Evolutionary conservation across 2,797 vertebrate species (phyloP).

Genomic region (Chrosomus eos): DNA sequence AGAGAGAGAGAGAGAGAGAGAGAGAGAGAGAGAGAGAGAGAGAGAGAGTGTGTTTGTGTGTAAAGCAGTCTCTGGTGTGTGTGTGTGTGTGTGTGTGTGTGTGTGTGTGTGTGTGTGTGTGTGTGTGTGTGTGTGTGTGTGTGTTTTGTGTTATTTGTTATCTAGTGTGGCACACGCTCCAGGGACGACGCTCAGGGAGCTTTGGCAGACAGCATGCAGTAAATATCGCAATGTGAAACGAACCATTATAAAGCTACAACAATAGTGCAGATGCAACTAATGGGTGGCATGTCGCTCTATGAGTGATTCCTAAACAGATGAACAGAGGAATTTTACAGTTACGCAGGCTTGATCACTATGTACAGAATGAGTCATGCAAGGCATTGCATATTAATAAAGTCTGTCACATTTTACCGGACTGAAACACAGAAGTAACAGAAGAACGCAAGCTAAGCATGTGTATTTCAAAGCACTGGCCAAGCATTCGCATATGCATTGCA

Average conservation of each 20-base stretch:
- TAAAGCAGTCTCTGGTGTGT: too few species aligned
- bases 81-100: too few species aligned
- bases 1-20: too few species aligned
- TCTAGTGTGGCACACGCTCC: constrained; percentile 15
- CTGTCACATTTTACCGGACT: neutral
- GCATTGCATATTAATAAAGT: constrained; percentile 1
- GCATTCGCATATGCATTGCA: neutral
- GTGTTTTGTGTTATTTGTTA: constrained; percentile 11
- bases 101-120: too few species aligned
- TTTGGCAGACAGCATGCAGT: constrained; percentile 23
- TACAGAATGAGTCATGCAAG: neutral
- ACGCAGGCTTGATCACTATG: neutral
- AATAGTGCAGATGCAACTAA: constrained; percentile 1
- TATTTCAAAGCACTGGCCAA: neutral
- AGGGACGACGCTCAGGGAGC: neutral
- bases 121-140: neutral
- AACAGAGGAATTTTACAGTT: constrained; percentile 2
- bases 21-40: too few species aligned
- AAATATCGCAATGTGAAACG: constrained; percentile 4
- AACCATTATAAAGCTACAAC: constrained; percentile 8
- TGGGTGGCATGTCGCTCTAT: constrained; percentile 5
- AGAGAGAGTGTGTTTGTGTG: too few species aligned
- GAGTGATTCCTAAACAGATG: constrained; percentile 10
- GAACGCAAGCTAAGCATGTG: neutral
- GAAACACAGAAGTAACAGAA: neutral